Evolutionary conservation across 2,797 vertebrate genomes (phyloP).

Genomic region (Yasuhikotakia modesta): DNA sequence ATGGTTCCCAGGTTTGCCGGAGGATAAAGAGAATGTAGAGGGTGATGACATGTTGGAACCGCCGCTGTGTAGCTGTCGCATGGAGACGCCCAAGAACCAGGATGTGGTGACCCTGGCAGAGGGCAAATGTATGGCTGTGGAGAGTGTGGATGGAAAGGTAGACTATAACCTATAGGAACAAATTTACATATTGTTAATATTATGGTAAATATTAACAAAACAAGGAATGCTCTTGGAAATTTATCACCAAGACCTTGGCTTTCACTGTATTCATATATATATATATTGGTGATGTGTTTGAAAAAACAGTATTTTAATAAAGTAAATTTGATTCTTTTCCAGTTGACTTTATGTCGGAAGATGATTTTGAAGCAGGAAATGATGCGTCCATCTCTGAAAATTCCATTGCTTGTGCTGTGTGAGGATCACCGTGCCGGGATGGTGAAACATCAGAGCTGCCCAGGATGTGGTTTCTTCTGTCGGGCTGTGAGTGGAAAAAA

Average conservation of each 20-base stretch:
- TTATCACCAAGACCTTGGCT: too few relatives aligned
- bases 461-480: conserved; percentile 95
- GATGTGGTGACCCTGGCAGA: conserved; percentile 82
- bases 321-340: neutral
- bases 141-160: conserved; percentile 89
- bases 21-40: conserved; percentile 78
- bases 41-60: conserved; percentile 87
- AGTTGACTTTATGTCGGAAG: conserved; percentile 89
- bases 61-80: conserved; percentile 95
- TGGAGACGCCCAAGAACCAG: conserved; percentile 89
- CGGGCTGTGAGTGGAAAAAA: conserved; percentile 80
- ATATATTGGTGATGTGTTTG: too few relatives aligned
- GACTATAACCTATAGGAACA: neutral
- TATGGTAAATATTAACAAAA: too few relatives aligned
- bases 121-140: conserved; percentile 95
- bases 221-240: too few relatives aligned
- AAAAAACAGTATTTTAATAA: too few relatives aligned
- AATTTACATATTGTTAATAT: too few relatives aligned
- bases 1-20: conserved; percentile 55
- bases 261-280: too few relatives aligned
- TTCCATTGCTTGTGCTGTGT: conserved; percentile 91
- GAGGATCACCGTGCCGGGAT: conserved; percentile 95
- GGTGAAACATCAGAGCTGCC: conserved; percentile 98
- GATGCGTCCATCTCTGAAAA: conserved; percentile 94
- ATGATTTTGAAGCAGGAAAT: conserved; percentile 92